Base-by-base conservation (phyloP, 2,888 invertebrate genomes). In the Mimumesa dahlbomi region DNA sequence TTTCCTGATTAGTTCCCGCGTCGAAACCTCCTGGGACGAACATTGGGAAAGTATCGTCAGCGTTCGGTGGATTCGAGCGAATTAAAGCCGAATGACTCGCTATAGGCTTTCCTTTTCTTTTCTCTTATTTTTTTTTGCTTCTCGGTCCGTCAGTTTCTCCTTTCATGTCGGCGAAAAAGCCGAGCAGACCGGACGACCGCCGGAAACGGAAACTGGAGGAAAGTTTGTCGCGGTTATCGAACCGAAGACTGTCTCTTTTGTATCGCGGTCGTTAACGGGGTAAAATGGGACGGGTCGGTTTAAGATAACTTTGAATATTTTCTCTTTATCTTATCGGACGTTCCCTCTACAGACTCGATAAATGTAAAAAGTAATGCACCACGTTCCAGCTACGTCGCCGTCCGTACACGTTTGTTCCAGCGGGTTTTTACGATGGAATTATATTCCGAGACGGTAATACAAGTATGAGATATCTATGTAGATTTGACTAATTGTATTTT, bases 51-150 rank as follows among this genome's bases (percentile, higher is more conserved):
- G 49, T 52, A 61, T 52, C 29, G 22, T 34, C 13, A 43, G 53
- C 52, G 31, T 53, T 61, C 42, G 43, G 49, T 65, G 43, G 73
- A 65, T 56, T 64, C 70, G 49, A 64, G 52, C 73, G 73, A 77
- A 77, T 82, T 79, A 81, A 77, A 78, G 75, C 49, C 74, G 72
- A 78, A n/a, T n/a, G n/a, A n/a, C n/a, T n/a, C n/a, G n/a, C n/a
- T n/a, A n/a, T n/a, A n/a, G n/a, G n/a, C n/a, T n/a, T n/a, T n/a
- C n/a, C n/a, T n/a, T n/a, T n/a, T n/a, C n/a, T n/a, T n/a, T n/a
- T n/a, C n/a, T n/a, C n/a, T n/a, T n/a, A n/a, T n/a, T n/a, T n/a
- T n/a, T n/a, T n/a, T n/a, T n/a, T n/a, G n/a, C n/a, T n/a, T n/a
- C n/a, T n/a, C n/a, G n/a, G n/a, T n/a, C n/a, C n/a, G n/a, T n/a